Evolutionary conservation across 1,140 invertebrate genomes (phyloP).

Genomic region (Caerostris extrusa): DNA sequence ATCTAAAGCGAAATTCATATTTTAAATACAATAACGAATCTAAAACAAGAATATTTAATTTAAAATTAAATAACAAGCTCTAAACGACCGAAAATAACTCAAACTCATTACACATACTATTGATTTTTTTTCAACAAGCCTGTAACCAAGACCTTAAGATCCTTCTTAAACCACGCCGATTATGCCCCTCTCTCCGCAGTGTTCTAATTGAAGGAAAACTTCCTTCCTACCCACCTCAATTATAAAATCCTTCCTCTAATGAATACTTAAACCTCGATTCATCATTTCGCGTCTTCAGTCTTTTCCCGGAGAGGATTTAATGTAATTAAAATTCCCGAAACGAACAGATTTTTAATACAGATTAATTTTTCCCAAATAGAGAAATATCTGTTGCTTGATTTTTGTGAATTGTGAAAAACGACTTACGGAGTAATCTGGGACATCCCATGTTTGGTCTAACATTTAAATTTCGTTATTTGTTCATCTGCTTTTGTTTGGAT

Average conservation of each 20-base stretch:
- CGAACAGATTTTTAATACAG: background rate
- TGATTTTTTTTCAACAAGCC: too few relatives aligned
- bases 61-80: too few relatives aligned
- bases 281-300: background rate
- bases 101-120: too few relatives aligned
- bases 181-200: background rate
- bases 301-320: background rate
- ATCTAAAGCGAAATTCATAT: too few relatives aligned
- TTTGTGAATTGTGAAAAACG: background rate
- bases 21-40: too few relatives aligned
- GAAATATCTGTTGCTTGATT: background rate
- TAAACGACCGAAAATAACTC: too few relatives aligned
- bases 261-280: slow-evolving; percentile 12
- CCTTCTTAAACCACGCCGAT: background rate
- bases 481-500: background rate
- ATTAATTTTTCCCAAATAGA: background rate
- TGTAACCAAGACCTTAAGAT: too few relatives aligned
- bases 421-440: background rate
- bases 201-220: background rate
- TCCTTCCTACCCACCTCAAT: background rate
- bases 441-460: background rate
- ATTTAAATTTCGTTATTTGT: background rate
- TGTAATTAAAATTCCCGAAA: slow-evolving; percentile 2
- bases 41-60: too few relatives aligned
- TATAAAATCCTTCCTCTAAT: slow-evolving; percentile 9